These are phyloP conservation scores for Leptogaster cylindrica DNA, from an alignment of 2,888 invertebrate species.

Conservation along the genomic window DNA sequence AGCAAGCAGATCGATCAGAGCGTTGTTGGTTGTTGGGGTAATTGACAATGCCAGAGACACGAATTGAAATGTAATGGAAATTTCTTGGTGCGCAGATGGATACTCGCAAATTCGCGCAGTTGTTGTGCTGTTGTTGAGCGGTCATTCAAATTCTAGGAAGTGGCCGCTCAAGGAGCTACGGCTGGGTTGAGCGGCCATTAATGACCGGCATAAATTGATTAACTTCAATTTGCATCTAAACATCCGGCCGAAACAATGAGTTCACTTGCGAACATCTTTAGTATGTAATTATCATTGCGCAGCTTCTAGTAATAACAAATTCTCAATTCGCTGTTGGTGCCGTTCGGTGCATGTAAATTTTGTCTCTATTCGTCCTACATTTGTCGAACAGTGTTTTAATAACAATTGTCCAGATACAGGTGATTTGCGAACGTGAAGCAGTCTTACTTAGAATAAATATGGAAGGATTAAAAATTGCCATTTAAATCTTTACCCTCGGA, in stretches of 20 bases:
- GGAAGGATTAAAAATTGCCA: too few relatives aligned
- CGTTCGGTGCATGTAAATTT: too few relatives aligned
- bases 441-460: too few relatives aligned
- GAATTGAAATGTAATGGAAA: conserved; percentile 35
- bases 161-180: neutral
- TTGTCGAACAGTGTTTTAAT: too few relatives aligned
- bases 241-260: conserved; percentile 3
- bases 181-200: neutral
- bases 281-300: too few relatives aligned
- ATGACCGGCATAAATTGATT: conserved; percentile 4
- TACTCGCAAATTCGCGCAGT: conserved; percentile 14
- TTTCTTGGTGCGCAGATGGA: conserved; percentile 19
- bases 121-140: neutral
- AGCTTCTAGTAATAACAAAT: too few relatives aligned
- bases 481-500: too few relatives aligned
- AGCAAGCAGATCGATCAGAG: conserved; percentile 9
- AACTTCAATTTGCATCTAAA: conserved; percentile 5
- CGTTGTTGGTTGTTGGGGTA: conserved; percentile 8
- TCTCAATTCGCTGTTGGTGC: too few relatives aligned
- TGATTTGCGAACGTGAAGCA: too few relatives aligned
- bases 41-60: conserved; percentile 24
- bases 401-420: too few relatives aligned
- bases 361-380: too few relatives aligned
- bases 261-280: neutral
- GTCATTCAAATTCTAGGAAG: conserved; percentile 38